Evolutionary conservation across 53 echinoderm and acorn worm species (phyloP), one percentile per base, ranked within the genome.

Genomic region (Holothuria scabra): DNA sequence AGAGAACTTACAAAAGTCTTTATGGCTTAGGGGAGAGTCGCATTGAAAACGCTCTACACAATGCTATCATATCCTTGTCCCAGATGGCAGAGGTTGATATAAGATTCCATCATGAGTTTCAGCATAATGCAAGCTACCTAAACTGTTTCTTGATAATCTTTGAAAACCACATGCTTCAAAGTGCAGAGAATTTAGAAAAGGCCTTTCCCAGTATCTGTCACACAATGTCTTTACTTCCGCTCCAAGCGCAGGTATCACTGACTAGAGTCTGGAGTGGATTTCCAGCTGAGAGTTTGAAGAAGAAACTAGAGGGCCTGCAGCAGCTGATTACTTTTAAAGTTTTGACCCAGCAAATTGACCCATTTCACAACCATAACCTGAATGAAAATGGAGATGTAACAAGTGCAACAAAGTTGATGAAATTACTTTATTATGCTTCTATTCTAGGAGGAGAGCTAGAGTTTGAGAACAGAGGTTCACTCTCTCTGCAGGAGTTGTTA

Each of bases 281-380:
- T 67, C 79, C 97, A 0, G 84, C 92, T 2, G 84, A 63, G 28
- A 94, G 88, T 67, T 84, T 97, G n/a, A 86, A 82, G 57, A 86
- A 89, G 72, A 94, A 97, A 91, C 92, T 97, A 33, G 92, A 97
- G 79, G 89, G 88, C 66, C 84, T 97, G 41, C 94, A 97, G 86
- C 97, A 97, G 84, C 84, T 97, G 32, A 90, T 97, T 62, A 94
- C 97, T 16, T 94, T 88, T 68, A 97, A 94, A 80, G 94, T 92
- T 28, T 82, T 97, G 25, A 97, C 89, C 26, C 88, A 89, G 41
- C 90, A 94, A 58, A 92, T 92, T 12, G 85, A 83, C 29, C 48
- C 89, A 1, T 78, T 80, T 48, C 89, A 56, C 75, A 60, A 74
- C 13, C 63, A 91, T 38, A 30, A 66, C 29, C 85, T 94, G 24